Evolutionary conservation across 2,113 vertebrate species (phyloP), one percentile per base, ranked within the genome.

Genomic region (Pogona vitticeps): DNA sequence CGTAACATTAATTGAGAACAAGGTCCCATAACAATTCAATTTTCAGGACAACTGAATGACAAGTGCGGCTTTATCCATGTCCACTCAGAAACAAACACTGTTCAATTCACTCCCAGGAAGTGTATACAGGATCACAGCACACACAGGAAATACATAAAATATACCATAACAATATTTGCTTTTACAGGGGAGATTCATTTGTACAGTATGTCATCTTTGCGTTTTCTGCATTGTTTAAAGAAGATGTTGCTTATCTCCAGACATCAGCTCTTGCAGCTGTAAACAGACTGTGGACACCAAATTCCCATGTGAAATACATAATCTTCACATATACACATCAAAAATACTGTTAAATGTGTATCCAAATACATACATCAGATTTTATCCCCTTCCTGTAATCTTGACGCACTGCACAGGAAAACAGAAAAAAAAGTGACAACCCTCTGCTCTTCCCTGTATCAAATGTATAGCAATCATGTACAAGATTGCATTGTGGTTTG

Each of bases 401-500:
- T 52, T 65, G 40, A 76, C 9, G 72, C 59, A 76, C 15, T 40
- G 40, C 23, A 33, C 38, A 65, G 68, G 3, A 31, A 82, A 90
- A 87, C 68, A 56, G 21, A 28, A 7, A 14, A 73, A 67, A 79
- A 78, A 13, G n/a, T 7, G 83, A 36, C 21, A 21, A 1, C 23
- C 12, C 65, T 26, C 28, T 31, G 28, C 2, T 31, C 65, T 46
- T 3, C 1, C 79, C 67, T 86, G 13, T 38, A 28, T 42, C 89
- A 88, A 84, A 59, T 86, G 18, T 65, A 67, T 15, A 80, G 46
- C 13, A 83, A 40, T 70, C 8, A 80, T 78, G 71, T 8, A 26
- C 63, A 61, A 91, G 33, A 86, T 87, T 91, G 82, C 84, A 86
- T 63, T 84, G 6, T n/a, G 59, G 80, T 91, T 94, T 84, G 90